Evolutionary conservation across 2,113 vertebrate species (phyloP).

Genomic region (Vidua chalybeata): DNA sequence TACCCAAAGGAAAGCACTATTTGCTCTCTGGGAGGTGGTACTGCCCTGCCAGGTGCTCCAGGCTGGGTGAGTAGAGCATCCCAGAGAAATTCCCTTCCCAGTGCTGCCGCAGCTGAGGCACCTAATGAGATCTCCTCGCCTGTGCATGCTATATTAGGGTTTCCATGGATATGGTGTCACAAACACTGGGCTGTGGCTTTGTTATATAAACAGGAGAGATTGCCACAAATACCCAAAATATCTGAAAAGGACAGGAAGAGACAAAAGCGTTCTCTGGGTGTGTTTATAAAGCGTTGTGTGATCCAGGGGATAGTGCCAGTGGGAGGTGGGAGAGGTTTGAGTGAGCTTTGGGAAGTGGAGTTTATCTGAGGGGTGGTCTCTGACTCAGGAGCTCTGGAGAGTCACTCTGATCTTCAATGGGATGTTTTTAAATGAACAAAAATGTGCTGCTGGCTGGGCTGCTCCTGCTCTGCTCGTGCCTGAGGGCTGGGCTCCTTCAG

Average conservation of each 20-base stretch:
- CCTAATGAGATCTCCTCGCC: slow-evolving; percentile 57
- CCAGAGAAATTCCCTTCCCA: background rate
- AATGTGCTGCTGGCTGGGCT: background rate
- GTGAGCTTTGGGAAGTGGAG: background rate
- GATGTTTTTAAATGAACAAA: background rate
- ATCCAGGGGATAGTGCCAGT: background rate
- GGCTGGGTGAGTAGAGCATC: background rate
- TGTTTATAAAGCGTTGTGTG: background rate
- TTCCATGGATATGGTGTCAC: slow-evolving; percentile 69
- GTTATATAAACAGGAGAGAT: slow-evolving; percentile 72
- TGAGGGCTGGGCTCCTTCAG: background rate
- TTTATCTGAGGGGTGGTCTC: background rate
- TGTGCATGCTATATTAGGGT: slow-evolving; percentile 70
- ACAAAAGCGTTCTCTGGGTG: background rate
- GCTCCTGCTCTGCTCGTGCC: background rate
- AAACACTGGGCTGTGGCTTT: slow-evolving; percentile 66
- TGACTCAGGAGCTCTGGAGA: accelerated
- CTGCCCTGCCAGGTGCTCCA: background rate
- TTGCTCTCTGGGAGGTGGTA: background rate
- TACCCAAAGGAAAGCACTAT: accelerated
- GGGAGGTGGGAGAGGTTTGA: background rate
- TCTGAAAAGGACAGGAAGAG: slow-evolving; percentile 51
- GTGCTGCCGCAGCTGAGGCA: slow-evolving; percentile 6
- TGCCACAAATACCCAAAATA: slow-evolving; percentile 60
- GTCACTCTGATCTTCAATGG: background rate